These are phyloP conservation scores for Lasioglossum oenotherae DNA, from an alignment of 2,888 invertebrate genomes.

Conservation along the genomic window DNA sequence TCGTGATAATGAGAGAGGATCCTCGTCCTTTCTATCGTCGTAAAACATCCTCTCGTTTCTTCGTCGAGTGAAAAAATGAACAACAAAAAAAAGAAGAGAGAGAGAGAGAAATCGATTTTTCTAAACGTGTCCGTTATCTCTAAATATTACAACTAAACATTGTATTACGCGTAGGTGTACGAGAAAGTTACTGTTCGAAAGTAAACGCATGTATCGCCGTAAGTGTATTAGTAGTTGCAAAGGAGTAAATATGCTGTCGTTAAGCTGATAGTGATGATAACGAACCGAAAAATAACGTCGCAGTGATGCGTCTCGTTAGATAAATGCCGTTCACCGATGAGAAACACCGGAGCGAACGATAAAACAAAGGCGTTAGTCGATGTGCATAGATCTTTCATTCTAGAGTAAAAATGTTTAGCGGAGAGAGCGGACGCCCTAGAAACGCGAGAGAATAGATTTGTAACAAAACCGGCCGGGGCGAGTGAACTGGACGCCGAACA, in stretches of 20 bases:
- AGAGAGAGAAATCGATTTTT: conserved; percentile 23
- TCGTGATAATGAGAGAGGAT: conserved; percentile 27
- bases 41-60: conserved; percentile 18
- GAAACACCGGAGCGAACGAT: conserved; percentile 7
- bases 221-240: conserved; percentile 45
- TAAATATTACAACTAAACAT: conserved; percentile 37
- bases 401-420: conserved; percentile 16
- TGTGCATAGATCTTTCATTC: conserved; percentile 19
- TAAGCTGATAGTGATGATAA: conserved; percentile 43
- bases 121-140: conserved; percentile 41
- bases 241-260: conserved; percentile 33
- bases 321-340: conserved; percentile 34
- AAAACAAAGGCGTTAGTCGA: conserved; percentile 18
- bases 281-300: conserved; percentile 13
- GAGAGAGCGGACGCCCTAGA: background rate
- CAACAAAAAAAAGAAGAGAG: background rate
- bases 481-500: background rate
- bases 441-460: conserved; percentile 44
- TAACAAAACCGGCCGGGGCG: conserved; percentile 51
- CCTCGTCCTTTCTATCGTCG: background rate
- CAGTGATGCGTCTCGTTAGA: conserved; percentile 23
- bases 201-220: conserved; percentile 50
- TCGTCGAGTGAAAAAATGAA: conserved; percentile 1
- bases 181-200: conserved; percentile 47
- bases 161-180: conserved; percentile 38